Evolutionary conservation across 2,888 invertebrate species (phyloP).

Genomic region (Gibbula magus): DNA sequence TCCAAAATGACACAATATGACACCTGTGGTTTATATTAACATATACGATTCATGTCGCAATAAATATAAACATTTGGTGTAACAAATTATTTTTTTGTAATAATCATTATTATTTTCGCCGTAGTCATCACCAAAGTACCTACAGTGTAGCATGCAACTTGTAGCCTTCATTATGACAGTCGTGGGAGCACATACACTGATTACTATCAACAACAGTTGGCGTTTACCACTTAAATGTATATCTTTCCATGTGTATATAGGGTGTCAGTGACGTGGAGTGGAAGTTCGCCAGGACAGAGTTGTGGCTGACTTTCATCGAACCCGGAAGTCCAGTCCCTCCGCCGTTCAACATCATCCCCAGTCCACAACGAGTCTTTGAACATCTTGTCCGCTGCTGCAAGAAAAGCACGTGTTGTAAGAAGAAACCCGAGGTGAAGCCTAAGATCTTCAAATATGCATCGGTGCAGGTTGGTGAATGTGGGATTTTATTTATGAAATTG

Average conservation of each 20-base stretch:
- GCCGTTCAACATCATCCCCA: conserved; percentile 60
- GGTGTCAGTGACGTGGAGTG: conserved; percentile 58
- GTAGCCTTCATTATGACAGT: too few relatives aligned
- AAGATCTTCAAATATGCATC: conserved; percentile 21
- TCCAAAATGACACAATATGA: too few relatives aligned
- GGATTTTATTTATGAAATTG: too few relatives aligned
- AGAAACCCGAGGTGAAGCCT: background rate
- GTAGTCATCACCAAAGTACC: too few relatives aligned
- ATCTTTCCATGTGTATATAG: conserved; percentile 38
- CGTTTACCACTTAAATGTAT: background rate
- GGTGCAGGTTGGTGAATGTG: background rate
- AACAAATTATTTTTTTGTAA: too few relatives aligned
- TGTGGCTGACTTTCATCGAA: conserved; percentile 61
- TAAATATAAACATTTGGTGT: too few relatives aligned
- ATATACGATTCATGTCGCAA: too few relatives aligned
- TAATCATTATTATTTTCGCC: too few relatives aligned
- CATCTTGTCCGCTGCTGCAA: conserved; percentile 32
- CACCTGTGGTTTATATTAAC: too few relatives aligned
- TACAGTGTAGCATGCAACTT: too few relatives aligned
- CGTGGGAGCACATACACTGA: background rate
- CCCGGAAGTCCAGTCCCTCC: conserved; percentile 56
- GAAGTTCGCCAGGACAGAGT: conserved; percentile 58
- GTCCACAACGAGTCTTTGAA: conserved; percentile 40
- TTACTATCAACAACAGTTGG: background rate
- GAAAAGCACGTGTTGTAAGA: conserved; percentile 25